These are phyloP conservation scores for Colistium nudipinnis DNA, from an alignment of 2,113 vertebrate genomes.

Conservation along the genomic window DNA sequence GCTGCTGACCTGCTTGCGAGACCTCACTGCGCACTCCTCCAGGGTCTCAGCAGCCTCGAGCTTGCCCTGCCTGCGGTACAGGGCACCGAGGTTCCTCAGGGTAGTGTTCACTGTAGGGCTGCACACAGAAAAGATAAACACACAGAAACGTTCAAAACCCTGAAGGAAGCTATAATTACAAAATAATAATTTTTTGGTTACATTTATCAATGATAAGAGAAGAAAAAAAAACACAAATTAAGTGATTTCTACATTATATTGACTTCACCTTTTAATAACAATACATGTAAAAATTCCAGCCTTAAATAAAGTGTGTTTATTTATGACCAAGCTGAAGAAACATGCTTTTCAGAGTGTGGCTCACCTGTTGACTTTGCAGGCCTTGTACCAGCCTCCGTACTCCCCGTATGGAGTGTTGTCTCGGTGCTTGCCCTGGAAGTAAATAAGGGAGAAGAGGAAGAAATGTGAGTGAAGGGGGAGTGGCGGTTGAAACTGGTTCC, in stretches of 20 bases:
- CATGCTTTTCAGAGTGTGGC: slow-evolving; percentile 18
- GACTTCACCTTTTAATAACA: background rate
- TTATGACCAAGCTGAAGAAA: slow-evolving; percentile 11
- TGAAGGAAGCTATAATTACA: background rate
- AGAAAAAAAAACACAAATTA: background rate
- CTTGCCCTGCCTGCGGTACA: slow-evolving; percentile 93
- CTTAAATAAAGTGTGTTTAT: background rate
- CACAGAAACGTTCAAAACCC: background rate
- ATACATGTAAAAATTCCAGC: background rate
- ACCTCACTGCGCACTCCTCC: slow-evolving; percentile 90
- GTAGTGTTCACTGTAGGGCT: slow-evolving; percentile 88
- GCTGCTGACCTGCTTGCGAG: slow-evolving; percentile 88
- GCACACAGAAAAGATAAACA: background rate
- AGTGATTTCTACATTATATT: background rate
- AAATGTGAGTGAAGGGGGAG: slow-evolving; percentile 20
- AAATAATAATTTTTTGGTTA: background rate
- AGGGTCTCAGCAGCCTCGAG: slow-evolving; percentile 92
- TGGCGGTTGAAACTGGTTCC: slow-evolving; percentile 34
- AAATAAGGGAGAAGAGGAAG: slow-evolving; percentile 44
- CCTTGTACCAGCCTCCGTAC: slow-evolving; percentile 99
- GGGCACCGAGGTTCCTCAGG: slow-evolving; percentile 89
- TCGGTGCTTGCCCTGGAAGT: slow-evolving; percentile 87
- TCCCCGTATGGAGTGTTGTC: slow-evolving; percentile 92
- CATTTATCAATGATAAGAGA: background rate
- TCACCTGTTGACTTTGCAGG: slow-evolving; percentile 98